Conservation (phyloP, 1,140 invertebrate species). For the Drosophila jambulina region DNA sequence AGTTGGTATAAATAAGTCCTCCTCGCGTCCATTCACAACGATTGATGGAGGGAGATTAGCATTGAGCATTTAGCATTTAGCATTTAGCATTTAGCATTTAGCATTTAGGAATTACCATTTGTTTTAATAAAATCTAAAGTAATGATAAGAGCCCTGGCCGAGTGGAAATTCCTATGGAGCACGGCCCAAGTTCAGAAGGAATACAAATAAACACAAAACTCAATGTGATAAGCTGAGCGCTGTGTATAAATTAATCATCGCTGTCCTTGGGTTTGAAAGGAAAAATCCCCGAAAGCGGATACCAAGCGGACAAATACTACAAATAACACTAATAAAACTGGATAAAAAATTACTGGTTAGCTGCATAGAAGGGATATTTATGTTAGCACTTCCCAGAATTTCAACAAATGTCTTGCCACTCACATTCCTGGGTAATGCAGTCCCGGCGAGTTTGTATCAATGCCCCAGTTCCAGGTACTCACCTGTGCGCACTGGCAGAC, state of each 20-base stretch:
- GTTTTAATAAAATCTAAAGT: conserved; percentile 16
- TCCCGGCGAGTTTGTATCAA: not conserved
- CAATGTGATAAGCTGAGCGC: not conserved
- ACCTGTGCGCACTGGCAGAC: not conserved
- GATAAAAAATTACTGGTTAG: not conserved
- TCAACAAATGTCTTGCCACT: not conserved
- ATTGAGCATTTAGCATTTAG: not conserved
- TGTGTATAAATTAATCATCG: conserved; percentile 1
- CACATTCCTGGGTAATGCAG: not conserved
- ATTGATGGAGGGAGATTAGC: conserved; percentile 19
- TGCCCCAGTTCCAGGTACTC: not conserved
- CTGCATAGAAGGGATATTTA: not conserved
- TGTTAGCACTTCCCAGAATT: not conserved
- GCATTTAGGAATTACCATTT: not conserved
- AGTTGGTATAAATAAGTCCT: conserved; percentile 19
- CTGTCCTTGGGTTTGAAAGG: not conserved
- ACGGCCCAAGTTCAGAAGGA: not conserved
- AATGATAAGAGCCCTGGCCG: conserved; percentile 2
- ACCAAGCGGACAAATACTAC: not conserved
- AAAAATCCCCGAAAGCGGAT: not conserved
- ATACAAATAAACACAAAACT: conserved; percentile 4
- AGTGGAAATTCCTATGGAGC: conserved; percentile 10
- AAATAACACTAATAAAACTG: not conserved
- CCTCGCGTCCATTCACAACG: not conserved
- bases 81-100: not conserved